Evolutionary conservation across 2,113 vertebrate genomes (phyloP).

Genomic region (Gnathonemus longibarbis): DNA sequence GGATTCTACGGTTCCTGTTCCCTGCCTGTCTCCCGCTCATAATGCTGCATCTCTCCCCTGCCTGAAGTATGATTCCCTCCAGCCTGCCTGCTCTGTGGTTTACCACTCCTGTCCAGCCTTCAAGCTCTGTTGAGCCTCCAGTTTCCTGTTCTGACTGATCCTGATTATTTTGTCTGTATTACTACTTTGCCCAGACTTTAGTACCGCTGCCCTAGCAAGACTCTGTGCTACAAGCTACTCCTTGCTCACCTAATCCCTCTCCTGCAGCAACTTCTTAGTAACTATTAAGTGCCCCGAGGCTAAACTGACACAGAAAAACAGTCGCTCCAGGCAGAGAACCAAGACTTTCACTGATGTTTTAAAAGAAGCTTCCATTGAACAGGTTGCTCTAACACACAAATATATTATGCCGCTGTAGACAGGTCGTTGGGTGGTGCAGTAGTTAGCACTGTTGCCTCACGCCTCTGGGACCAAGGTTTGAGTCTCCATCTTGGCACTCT

Average conservation of each 20-base stretch:
- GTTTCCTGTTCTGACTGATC: neutral
- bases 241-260: neutral
- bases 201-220: neutral
- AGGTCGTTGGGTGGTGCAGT: neutral
- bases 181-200: neutral
- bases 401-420: neutral
- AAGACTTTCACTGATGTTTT: neutral
- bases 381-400: neutral
- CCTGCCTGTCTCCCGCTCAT: neutral
- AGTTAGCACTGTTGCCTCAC: neutral
- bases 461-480: neutral
- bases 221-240: neutral
- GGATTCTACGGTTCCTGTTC: neutral
- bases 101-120: neutral
- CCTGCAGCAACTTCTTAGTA: neutral
- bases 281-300: neutral
- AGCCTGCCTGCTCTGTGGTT: neutral
- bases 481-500: neutral
- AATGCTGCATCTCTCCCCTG: neutral
- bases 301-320: neutral
- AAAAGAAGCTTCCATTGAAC: neutral
- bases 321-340: neutral
- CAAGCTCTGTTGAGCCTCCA: neutral
- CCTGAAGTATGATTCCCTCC: neutral
- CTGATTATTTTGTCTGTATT: neutral